Evolutionary conservation across 1,140 invertebrate genomes (phyloP), one percentile per base, ranked within the genome.

Genomic region (Conus betulinus): DNA sequence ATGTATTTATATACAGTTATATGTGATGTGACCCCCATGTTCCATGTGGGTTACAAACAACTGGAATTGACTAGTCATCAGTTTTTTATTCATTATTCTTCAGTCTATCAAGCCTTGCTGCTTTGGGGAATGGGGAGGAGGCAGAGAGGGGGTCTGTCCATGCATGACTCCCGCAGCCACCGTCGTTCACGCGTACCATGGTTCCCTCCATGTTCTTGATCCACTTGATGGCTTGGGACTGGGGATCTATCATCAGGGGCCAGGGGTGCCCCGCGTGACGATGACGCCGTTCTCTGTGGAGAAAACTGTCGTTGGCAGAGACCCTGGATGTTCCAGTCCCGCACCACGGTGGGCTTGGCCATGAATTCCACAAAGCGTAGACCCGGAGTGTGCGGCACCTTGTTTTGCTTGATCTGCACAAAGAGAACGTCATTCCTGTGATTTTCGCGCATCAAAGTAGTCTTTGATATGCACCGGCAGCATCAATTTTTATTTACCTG

Each of bases 221-320:
- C 97, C 98, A 98, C 92, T 97, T 98, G 84, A 97, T 96, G 0
- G 97, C 98, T 94, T 98, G 98, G 52, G 84, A 89, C 85, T 93
- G 92, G 3, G 92, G 93, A 63, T 98, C 98, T 84, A 98, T 97
- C 60, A 98, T 96, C 4, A 98, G 95, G 4, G 97, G 97, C 97
- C 97, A 98, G 39, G 95, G 8, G 96, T 96, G 10, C 93, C 94
- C 89, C 92, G 91, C 0, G 96, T 97, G 25, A 98, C 97, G 91
- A 98, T 97, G 79, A 98, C 97, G 71, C 97, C 98, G 94, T 98
- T 98, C 95, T 98, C 97, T 0, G 97, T 97, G 91, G 97, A 98
- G 92, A 98, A 98, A 98, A 89, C 96, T 96, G 93, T 98, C 98
- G 23, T 97, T 96, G 0, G 98, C n/a, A 98, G 76, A 98, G 94